These are phyloP conservation scores for Albula goreensis DNA, from an alignment of 2,113 vertebrate genomes.

Conservation along the genomic window DNA sequence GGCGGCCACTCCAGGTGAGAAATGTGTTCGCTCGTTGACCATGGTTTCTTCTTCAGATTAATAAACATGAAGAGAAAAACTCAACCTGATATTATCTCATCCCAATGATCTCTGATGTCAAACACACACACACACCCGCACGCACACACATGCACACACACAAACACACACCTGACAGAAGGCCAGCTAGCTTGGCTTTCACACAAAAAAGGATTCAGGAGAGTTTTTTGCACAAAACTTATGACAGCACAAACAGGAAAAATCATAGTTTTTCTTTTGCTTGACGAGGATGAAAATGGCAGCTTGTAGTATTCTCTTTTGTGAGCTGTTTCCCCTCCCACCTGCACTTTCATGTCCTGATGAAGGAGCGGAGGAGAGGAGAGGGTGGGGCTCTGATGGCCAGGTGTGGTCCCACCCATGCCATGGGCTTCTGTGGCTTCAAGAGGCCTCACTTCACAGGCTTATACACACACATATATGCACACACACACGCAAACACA, in stretches of 20 bases:
- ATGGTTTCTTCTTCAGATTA: no score
- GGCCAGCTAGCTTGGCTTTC: not conserved
- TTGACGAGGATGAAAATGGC: not conserved
- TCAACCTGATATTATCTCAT: not conserved
- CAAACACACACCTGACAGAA: not conserved
- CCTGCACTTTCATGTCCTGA: not conserved
- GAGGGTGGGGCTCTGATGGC: slow-evolving; percentile 42
- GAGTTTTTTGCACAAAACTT: not conserved
- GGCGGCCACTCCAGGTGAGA: not conserved
- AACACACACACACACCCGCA: not conserved
- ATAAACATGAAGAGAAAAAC: not conserved
- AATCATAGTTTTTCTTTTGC: not conserved
- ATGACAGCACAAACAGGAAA: not conserved
- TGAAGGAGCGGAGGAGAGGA: not conserved
- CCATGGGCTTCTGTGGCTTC: slow-evolving; percentile 78
- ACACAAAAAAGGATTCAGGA: not conserved
- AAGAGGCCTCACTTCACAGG: slow-evolving; percentile 90
- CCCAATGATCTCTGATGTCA: not conserved
- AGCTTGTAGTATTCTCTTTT: not conserved
- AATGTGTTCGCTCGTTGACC: not conserved
- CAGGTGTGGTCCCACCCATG: slow-evolving; percentile 76
- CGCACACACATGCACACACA: not conserved
- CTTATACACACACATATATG: slow-evolving; percentile 48
- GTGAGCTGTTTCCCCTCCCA: not conserved
- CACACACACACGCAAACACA: slow-evolving; percentile 61